phyloP scores from a whole-genome alignment of 2,888 invertebrate species.

The Scrobipalpa costella region DNA sequence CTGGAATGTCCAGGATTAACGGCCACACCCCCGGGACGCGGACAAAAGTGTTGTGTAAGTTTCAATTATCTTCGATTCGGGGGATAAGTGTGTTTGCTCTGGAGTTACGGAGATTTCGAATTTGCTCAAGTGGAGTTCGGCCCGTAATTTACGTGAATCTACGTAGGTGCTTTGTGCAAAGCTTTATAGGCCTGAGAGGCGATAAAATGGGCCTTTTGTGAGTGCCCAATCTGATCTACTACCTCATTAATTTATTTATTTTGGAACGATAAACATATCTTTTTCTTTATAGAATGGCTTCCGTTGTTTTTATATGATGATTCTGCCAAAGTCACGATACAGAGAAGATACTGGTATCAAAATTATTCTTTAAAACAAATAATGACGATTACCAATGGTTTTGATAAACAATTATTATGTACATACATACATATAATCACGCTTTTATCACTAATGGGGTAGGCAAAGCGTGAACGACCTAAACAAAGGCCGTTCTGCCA shows the following conservation, averaged over 20 bases:
- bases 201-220: not conserved
- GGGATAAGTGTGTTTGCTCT: conserved; percentile 21
- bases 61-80: conserved; percentile 27
- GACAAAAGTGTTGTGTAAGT: conserved; percentile 26
- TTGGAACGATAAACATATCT: no score
- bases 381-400: no score
- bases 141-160: not conserved
- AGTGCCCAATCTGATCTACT: not conserved
- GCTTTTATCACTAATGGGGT: no score
- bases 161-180: not conserved
- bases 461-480: no score
- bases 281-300: no score
- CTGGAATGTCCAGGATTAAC: conserved; percentile 36
- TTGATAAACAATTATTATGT: no score
- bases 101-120: conserved; percentile 14
- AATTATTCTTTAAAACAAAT: no score
- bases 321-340: no score
- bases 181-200: not conserved
- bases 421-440: no score
- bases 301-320: no score
- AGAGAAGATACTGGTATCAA: no score
- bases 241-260: not conserved
- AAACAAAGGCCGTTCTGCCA: no score
- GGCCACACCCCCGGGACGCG: conserved; percentile 25
- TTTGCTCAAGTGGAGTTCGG: conserved; percentile 6